Evolutionary conservation across 2,888 invertebrate genomes (phyloP).

Genomic region (Troides aeacus): DNA sequence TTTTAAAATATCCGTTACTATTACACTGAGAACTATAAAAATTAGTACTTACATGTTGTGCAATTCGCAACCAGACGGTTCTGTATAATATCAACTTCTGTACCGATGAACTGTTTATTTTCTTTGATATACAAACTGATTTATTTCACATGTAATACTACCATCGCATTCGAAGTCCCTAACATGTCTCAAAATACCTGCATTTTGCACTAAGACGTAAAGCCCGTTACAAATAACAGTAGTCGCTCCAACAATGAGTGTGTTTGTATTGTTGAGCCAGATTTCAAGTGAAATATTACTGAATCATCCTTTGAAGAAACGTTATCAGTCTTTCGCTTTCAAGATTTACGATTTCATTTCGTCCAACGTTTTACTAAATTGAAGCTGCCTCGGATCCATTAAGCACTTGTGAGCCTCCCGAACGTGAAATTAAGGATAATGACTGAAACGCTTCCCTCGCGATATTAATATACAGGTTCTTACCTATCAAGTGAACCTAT

Average conservation of each 20-base stretch:
- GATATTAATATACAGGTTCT: slow-evolving; percentile 58
- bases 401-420: slow-evolving; percentile 78
- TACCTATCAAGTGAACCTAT: not conserved
- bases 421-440: slow-evolving; percentile 78
- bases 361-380: slow-evolving; percentile 20
- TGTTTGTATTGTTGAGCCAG: slow-evolving; percentile 4
- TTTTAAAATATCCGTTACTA: no score
- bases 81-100: no score
- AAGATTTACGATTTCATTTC: slow-evolving; percentile 28
- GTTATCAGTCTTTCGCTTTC: slow-evolving; percentile 22
- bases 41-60: no score
- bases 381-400: slow-evolving; percentile 57
- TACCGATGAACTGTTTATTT: no score
- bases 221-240: not conserved
- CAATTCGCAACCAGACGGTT: no score
- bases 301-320: slow-evolving; percentile 15
- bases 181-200: not conserved
- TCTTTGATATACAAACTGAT: no score
- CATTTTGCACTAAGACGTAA: not conserved
- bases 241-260: not conserved
- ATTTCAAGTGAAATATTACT: slow-evolving; percentile 14
- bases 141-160: not conserved
- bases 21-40: no score
- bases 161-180: not conserved
- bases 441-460: slow-evolving; percentile 76